phyloP scores from a whole-genome alignment of 2,888 invertebrate species.

The Colletes collaris region DNA sequence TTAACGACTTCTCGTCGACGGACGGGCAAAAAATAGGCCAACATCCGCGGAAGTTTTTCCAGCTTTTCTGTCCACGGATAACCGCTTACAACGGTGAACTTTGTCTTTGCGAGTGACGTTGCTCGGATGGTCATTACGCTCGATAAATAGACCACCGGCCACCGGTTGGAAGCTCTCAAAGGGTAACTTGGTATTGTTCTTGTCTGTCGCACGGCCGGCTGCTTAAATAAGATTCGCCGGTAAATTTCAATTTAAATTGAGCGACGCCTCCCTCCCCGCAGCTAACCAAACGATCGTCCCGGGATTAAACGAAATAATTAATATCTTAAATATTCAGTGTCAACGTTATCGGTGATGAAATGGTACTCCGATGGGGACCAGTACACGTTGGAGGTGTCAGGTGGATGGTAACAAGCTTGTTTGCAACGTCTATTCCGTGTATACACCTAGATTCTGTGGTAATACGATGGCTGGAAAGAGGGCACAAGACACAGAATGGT shows the following conservation, averaged over 20 bases:
- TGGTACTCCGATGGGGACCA: no score
- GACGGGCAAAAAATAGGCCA: constrained; percentile 33
- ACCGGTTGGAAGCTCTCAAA: constrained; percentile 7
- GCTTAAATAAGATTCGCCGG: constrained; percentile 28
- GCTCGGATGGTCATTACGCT: constrained; percentile 33
- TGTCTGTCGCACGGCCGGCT: background rate
- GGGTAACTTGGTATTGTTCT: constrained; percentile 20
- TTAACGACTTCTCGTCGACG: constrained; percentile 47
- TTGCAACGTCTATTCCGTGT: no score
- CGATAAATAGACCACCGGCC: constrained; percentile 30
- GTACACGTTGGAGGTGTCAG: no score
- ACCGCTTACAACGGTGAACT: constrained; percentile 36
- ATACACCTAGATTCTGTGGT: no score
- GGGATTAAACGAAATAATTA: background rate
- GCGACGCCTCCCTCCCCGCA: background rate
- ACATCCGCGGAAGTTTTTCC: constrained; percentile 41
- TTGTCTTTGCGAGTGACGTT: constrained; percentile 46
- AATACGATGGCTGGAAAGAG: no score
- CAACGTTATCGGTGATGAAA: no score
- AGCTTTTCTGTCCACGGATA: constrained; percentile 32
- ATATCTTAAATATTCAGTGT: no score
- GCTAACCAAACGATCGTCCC: constrained; percentile 2
- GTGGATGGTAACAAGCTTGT: no score
- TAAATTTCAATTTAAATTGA: constrained; percentile 39
- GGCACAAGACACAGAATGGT: no score